phyloP scores from a whole-genome alignment of 2,888 invertebrate species.

The Alloscopus bannaensis region DNA sequence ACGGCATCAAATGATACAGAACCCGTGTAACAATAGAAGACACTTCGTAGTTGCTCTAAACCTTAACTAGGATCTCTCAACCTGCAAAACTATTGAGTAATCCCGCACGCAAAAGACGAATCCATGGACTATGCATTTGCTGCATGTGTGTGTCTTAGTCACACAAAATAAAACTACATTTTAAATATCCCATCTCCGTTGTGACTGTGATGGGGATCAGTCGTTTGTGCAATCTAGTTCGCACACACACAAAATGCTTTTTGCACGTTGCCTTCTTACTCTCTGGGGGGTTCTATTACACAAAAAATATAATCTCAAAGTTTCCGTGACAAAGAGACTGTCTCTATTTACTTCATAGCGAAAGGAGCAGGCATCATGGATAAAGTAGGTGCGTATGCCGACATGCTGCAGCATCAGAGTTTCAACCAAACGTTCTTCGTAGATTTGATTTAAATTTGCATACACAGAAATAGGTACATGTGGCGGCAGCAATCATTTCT shows the following conservation, averaged over 20 bases:
- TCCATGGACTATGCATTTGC: background rate
- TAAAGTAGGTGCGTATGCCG: background rate
- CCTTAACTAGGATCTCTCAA: no score
- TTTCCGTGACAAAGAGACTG: conserved; percentile 53
- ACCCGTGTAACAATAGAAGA: no score
- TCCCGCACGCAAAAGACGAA: conserved; percentile 4
- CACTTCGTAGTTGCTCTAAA: no score
- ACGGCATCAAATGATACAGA: no score
- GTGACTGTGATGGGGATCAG: conserved; percentile 41
- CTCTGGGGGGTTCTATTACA: conserved; percentile 42
- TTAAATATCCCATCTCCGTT: conserved; percentile 43
- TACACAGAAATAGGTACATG: background rate
- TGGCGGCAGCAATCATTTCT: background rate
- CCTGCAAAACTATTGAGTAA: no score
- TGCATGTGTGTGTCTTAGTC: conserved; percentile 12
- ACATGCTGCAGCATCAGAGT: background rate
- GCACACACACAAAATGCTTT: conserved; percentile 28
- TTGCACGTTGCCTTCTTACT: conserved; percentile 24
- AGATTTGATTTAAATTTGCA: background rate
- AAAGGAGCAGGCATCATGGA: background rate
- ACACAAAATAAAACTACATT: conserved; percentile 48
- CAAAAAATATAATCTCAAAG: conserved; percentile 32
- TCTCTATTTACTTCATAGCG: background rate
- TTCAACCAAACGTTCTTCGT: background rate
- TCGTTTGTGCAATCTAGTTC: conserved; percentile 39